Percentiles rank a stretch among this genome's conserved stretches.
These are phyloP conservation scores for Megalops atlanticus DNA, from an alignment of 2,113 vertebrate species.

Conservation along the genomic window DNA sequence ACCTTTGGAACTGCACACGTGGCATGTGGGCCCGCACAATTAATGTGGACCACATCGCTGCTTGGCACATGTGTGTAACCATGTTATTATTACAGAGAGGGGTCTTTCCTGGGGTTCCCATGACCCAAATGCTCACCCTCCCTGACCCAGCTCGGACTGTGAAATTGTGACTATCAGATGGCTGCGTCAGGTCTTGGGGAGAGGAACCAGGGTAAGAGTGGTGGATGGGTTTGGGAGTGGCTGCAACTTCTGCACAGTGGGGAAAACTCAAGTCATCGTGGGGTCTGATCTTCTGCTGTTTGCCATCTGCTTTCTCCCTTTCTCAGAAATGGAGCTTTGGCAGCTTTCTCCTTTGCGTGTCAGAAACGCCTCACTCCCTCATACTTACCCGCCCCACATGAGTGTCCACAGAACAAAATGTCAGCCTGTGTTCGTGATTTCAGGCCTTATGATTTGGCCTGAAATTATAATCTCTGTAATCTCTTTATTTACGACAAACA, in stretches of 20 bases:
- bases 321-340: too few species aligned
- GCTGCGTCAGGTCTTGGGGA: not conserved
- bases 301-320: too few species aligned
- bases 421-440: not conserved
- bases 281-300: not conserved
- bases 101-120: not conserved
- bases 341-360: not conserved
- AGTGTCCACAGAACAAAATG: not conserved
- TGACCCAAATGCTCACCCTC: slow-evolving; percentile 7
- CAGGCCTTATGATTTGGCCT: too few species aligned
- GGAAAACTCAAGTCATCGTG: not conserved
- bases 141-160: not conserved
- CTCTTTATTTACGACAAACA: too few species aligned
- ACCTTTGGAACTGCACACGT: not conserved
- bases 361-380: not conserved
- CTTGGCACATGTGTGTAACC: not conserved
- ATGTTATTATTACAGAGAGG: not conserved
- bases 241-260: not conserved
- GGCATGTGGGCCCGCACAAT: not conserved
- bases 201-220: not conserved
- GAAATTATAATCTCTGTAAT: not conserved
- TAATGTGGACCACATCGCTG: not conserved
- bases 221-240: too few species aligned
- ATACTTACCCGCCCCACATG: not conserved
- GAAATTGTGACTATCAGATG: not conserved